Conservation (phyloP, 1,140 invertebrate species). For the Teleogryllus occipitalis region DNA sequence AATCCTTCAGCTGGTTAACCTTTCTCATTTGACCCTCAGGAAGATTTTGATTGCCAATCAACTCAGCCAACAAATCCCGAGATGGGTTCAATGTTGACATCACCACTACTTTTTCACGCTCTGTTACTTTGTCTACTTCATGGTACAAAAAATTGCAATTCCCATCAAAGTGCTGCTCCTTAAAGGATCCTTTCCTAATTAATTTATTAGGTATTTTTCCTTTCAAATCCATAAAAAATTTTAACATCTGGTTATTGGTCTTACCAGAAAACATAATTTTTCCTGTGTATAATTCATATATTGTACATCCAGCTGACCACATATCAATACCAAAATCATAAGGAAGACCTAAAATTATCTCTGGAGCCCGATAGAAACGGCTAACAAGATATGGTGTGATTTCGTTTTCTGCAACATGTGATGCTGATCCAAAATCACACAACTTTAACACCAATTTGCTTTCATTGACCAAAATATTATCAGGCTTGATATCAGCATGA, state of each 20-base stretch:
- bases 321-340: slow-evolving; percentile 98
- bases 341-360: slow-evolving; percentile 95
- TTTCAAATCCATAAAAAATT: slow-evolving; percentile 98
- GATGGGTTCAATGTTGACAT: slow-evolving; percentile 84
- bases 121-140: slow-evolving; percentile 96
- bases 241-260: slow-evolving; percentile 99
- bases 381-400: slow-evolving; percentile 98
- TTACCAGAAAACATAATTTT: slow-evolving; percentile 98
- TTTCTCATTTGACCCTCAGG: slow-evolving; percentile 84
- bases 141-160: slow-evolving; percentile 96
- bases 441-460: slow-evolving; percentile 93
- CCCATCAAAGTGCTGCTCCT: slow-evolving; percentile 93
- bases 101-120: slow-evolving; percentile 94
- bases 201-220: slow-evolving; percentile 97
- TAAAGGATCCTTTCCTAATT: slow-evolving; percentile 88
- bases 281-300: slow-evolving; percentile 97
- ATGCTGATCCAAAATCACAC: slow-evolving; percentile 99
- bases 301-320: slow-evolving; percentile 97
- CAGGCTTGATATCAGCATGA: slow-evolving; percentile 99
- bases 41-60: slow-evolving; percentile 80
- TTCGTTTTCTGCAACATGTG: slow-evolving; percentile 88
- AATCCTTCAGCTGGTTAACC: slow-evolving; percentile 85
- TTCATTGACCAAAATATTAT: slow-evolving; percentile 97
- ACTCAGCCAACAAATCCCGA: slow-evolving; percentile 76
- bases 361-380: slow-evolving; percentile 95